Evolutionary conservation across 64 coral and sea anemone genomes (phyloP).

Genomic region (Montipora cactus): DNA sequence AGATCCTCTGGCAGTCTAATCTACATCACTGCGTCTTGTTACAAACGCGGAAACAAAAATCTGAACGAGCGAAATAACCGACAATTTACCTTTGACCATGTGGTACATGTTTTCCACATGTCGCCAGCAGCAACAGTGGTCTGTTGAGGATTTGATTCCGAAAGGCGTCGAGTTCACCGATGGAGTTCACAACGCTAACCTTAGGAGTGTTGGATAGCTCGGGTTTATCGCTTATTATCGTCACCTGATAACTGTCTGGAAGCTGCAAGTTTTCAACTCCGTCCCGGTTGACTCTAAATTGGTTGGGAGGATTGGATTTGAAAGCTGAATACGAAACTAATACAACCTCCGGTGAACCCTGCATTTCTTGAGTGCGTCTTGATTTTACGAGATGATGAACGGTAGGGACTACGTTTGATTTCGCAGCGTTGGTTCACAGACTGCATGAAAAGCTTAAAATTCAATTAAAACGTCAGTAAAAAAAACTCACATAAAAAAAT

Average conservation of each 20-base stretch:
- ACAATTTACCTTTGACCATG: slow-evolving; percentile 75
- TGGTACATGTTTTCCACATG: slow-evolving; percentile 90
- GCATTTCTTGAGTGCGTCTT: slow-evolving; percentile 25
- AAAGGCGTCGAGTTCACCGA: slow-evolving; percentile 55
- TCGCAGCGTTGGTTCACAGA: background rate
- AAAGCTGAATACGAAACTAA: slow-evolving; percentile 66
- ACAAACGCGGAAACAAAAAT: background rate
- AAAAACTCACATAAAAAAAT: background rate
- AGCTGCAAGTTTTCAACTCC: slow-evolving; percentile 17
- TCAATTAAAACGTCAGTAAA: background rate
- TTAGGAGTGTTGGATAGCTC: slow-evolving; percentile 56
- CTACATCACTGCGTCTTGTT: too few relatives aligned
- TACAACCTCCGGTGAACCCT: slow-evolving; percentile 18
- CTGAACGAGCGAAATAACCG: background rate
- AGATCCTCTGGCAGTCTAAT: too few relatives aligned
- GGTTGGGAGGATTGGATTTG: slow-evolving; percentile 59
- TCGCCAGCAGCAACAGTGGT: slow-evolving; percentile 61
- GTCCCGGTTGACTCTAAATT: slow-evolving; percentile 21
- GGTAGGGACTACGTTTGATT: background rate
- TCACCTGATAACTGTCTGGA: slow-evolving; percentile 24
- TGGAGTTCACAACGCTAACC: slow-evolving; percentile 8
- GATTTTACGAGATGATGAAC: background rate
- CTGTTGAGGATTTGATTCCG: slow-evolving; percentile 67
- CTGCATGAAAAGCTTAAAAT: background rate
- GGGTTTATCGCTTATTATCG: slow-evolving; percentile 79